Evolutionary conservation across 2,113 vertebrate species (phyloP), one percentile per base, ranked within the genome.

Genomic region (Myocastor coypus): DNA sequence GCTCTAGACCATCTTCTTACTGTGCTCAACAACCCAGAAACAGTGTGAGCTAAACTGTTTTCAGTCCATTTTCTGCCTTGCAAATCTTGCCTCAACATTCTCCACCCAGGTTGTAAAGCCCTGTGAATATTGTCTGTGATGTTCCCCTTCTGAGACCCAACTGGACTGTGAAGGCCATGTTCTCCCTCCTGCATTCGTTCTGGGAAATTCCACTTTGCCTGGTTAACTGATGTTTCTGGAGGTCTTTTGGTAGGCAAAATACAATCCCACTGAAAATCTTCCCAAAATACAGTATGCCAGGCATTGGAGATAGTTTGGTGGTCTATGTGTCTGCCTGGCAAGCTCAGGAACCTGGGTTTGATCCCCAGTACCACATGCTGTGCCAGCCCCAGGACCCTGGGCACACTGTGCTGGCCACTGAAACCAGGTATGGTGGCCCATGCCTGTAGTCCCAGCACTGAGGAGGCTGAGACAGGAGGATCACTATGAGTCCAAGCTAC

Each of bases 181-280:
- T 94, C 1, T 80, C 22, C 55, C 69, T 61, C 20, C 30, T 37
- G 19, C 28, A 83, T 14, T 40, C 63, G 77, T 22, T 3, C 68
- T 52, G 75, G 92, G 55, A 95, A 75, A 24, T 26, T 87, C 69
- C 34, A 19, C 64, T 86, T 77, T 66, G 63, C 64, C 68, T 46
- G 10, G 78, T 66, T 37, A 93, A 66, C 7, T 61, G 4, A 3
- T 46, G 83, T 94, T 92, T 55, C 89, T 84, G 30, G 42, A 73
- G 34, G 24, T 50, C 80, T 97, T 75, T 90, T 83, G 69, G 37
- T n/a, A 91, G 91, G 37, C 50, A 17, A 7, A 7, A 71, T 17
- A 32, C 1, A 20, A 30, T 81, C 32, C 9, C 84, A 9, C 61
- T 71, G 81, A 94, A 93, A 96, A 92, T 84, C 34, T 80, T 81